Percentiles rank a stretch among this genome's conserved stretches.
These are phyloP conservation scores for Colaptes auratus DNA, from an alignment of 2,113 vertebrate genomes.

Conservation along the genomic window DNA sequence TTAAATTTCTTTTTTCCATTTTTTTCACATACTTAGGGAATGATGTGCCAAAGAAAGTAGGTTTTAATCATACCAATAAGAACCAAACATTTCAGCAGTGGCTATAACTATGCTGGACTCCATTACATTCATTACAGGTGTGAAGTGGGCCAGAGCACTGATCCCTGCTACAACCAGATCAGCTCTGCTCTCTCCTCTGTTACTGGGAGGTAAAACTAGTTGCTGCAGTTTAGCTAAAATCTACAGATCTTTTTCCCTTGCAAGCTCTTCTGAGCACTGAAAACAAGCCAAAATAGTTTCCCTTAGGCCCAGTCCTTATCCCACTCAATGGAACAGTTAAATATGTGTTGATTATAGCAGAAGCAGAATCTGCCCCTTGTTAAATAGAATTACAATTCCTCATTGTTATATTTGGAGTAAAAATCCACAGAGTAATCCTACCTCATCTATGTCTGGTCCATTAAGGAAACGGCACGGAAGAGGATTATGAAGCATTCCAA, in stretches of 20 bases:
- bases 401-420: not conserved
- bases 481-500: conserved; percentile 80
- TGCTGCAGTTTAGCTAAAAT: not conserved
- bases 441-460: conserved; percentile 76
- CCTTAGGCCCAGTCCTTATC: not conserved
- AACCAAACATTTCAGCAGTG: not conserved
- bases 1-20: accelerated
- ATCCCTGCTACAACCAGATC: not conserved
- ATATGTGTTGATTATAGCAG: not conserved
- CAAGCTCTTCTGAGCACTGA: not conserved
- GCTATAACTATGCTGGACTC: not conserved
- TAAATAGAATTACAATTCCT: not conserved
- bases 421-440: conserved; percentile 52
- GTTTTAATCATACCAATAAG: not conserved
- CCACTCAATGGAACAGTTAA: not conserved
- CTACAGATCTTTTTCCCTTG: not conserved
- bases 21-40: not conserved
- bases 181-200: accelerated
- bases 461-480: conserved; percentile 80
- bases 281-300: not conserved
- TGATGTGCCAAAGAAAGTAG: not conserved
- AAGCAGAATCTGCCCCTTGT: not conserved
- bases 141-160: not conserved
- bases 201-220: accelerated
- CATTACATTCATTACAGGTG: not conserved